Evolutionary conservation across 2,113 vertebrate species (phyloP), one percentile per base, ranked within the genome.

Genomic region (Albula glossodonta): DNA sequence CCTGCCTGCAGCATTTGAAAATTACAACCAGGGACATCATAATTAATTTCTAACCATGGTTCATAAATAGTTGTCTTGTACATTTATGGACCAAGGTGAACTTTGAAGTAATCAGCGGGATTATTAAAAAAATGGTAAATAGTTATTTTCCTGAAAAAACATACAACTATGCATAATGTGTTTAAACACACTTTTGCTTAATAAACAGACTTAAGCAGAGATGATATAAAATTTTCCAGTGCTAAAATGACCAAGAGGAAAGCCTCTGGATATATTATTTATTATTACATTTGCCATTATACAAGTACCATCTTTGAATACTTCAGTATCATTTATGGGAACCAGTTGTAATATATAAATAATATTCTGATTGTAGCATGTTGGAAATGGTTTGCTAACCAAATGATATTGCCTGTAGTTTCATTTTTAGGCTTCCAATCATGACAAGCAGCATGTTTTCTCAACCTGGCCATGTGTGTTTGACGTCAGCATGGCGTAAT

Each of bases 401-500:
- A 49, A 41, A 41, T 41, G 31, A 41, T 41, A 41, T 41, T 41
- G 31, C 31, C 49, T n/a, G 56, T 60, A 22, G 6, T 74, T 51
- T 10, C 82, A 4, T 51, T 51, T 51, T 48, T 17, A 5, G 66
- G 41, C 70, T 83, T 83, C 66, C 63, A 74, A 70, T n/a, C 52
- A 56, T 84, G 70, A 78, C 51, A 78, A 78, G 19, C 53, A 70
- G 25, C n/a, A 66, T 25, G 70, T 12, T 49, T 84, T 6, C 83
- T 84, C 25, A 10, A 66, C 50, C 12, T 22, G 15, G n/a, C 48
- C 12, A 11, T 53, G n/a, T 8, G 51, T 8, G 70, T 12, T 19
- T 78, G 74, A 78, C 70, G 25, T 78, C 83, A 53, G 74, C 13
- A 2, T 6, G 12, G 10, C 41, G 25, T 52, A 53, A n/a, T 25